phyloP scores from a whole-genome alignment of 2,113 vertebrate genomes.

The Trochalopteron elliotii region DNA sequence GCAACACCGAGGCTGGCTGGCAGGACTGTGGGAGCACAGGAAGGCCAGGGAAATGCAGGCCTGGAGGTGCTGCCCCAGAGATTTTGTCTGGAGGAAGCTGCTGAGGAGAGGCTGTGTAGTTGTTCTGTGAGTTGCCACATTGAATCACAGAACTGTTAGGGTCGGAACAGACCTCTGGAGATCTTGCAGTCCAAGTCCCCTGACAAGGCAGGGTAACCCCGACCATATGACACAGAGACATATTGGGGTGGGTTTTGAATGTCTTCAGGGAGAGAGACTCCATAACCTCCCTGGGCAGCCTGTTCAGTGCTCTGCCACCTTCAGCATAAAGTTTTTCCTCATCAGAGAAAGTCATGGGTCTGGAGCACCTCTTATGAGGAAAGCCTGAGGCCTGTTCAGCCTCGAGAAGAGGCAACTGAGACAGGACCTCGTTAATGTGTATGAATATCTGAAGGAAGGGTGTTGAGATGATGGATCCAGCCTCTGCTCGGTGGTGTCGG shows the following conservation, averaged over 20 bases:
- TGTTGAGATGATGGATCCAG: not conserved
- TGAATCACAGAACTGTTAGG: not conserved
- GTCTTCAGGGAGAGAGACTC: not conserved
- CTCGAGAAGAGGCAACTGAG: not conserved
- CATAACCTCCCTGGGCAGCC: too few species aligned
- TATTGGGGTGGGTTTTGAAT: not conserved
- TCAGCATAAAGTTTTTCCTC: not conserved
- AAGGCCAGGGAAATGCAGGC: not conserved
- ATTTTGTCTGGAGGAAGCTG: too few species aligned
- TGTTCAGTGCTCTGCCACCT: not conserved
- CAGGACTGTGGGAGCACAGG: not conserved
- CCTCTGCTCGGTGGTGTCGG: fast-evolving
- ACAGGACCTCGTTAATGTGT: too few species aligned
- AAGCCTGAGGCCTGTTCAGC: not conserved
- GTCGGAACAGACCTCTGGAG: not conserved
- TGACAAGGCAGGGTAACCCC: not conserved
- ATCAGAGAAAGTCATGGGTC: not conserved
- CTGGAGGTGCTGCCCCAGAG: not conserved
- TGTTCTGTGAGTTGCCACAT: not conserved
- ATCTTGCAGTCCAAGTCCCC: too few species aligned
- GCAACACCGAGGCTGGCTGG: not conserved
- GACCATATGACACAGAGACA: not conserved
- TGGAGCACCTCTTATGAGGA: not conserved
- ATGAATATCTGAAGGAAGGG: not conserved
- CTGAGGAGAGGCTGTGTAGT: too few species aligned